Conservation (phyloP, 1,140 invertebrate species). For the Antheraea mylitta region DNA sequence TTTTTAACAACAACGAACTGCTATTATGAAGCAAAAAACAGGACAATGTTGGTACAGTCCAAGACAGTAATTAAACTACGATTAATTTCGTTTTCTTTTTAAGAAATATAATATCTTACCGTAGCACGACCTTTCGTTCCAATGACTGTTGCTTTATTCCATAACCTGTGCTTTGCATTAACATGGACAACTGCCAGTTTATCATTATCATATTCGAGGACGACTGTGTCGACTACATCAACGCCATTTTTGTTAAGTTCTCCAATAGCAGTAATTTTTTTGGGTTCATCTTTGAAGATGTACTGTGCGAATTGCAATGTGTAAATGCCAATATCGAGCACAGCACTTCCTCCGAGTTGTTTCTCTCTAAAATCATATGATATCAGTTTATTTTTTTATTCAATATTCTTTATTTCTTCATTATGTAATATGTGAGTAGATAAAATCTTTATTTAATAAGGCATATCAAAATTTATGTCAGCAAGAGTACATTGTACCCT, state of each 20-base stretch:
- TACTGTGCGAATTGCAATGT: slow-evolving; percentile 86
- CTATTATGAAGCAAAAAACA: no score
- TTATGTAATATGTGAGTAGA: no score
- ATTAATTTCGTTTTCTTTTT: no score
- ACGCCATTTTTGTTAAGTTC: slow-evolving; percentile 84
- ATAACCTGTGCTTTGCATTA: slow-evolving; percentile 73
- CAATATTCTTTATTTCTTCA: no score
- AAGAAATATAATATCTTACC: slow-evolving; percentile 30
- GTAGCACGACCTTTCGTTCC: slow-evolving; percentile 43
- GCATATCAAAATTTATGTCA: no score
- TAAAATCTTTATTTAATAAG: no score
- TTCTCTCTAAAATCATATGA: slow-evolving; percentile 66
- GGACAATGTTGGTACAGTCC: no score
- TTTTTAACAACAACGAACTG: no score
- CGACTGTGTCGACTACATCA: slow-evolving; percentile 82
- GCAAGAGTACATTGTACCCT: no score
- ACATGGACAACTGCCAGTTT: slow-evolving; percentile 82
- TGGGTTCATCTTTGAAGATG: slow-evolving; percentile 84
- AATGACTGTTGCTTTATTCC: slow-evolving; percentile 63
- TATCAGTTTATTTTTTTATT: no score
- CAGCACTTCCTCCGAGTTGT: slow-evolving; percentile 87
- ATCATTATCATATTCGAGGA: slow-evolving; percentile 81
- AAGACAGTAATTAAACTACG: no score
- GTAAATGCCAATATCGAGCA: slow-evolving; percentile 93
- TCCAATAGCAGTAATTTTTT: slow-evolving; percentile 81